Percentiles rank a stretch among this genome's conserved stretches.
Evolutionary conservation across 2,113 vertebrate species (phyloP).

Genomic region (Campylomormyrus tamandua): DNA sequence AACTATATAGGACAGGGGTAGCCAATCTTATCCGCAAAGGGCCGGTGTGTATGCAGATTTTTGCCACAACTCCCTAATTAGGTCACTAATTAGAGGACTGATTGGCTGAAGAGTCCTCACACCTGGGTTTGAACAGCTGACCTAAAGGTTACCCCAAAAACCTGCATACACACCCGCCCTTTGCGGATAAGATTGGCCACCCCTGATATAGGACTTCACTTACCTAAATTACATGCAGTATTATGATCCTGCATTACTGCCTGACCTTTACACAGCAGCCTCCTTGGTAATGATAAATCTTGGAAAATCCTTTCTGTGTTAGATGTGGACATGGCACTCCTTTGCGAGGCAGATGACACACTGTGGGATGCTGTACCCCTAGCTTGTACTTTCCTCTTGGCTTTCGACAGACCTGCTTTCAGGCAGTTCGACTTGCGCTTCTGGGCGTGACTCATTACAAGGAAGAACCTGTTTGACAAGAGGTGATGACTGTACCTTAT

Average conservation of each 20-base stretch:
- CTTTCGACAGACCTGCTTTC: conserved; percentile 24
- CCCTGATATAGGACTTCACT: background rate
- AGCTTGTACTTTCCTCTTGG: conserved; percentile 11
- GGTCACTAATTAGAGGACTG: no score
- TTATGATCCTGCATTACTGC: background rate
- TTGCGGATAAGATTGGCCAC: no score
- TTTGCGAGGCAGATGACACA: background rate
- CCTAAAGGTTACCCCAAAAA: no score
- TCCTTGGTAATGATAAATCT: background rate
- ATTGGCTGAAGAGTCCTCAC: no score
- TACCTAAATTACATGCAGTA: conserved; percentile 12
- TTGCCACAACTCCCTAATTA: no score
- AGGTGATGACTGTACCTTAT: background rate
- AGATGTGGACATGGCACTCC: background rate
- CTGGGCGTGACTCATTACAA: conserved; percentile 51
- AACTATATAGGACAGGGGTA: background rate
- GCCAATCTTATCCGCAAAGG: no score
- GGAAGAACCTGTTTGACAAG: background rate
- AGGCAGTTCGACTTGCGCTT: conserved; percentile 55
- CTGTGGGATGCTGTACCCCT: background rate
- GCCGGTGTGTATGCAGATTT: no score
- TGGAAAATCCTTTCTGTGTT: background rate
- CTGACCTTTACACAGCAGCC: background rate
- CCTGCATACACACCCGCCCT: no score
- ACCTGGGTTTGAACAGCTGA: no score